These are phyloP conservation scores for Frankliniella fusca DNA, from an alignment of 2,888 invertebrate genomes.

Conservation along the genomic window DNA sequence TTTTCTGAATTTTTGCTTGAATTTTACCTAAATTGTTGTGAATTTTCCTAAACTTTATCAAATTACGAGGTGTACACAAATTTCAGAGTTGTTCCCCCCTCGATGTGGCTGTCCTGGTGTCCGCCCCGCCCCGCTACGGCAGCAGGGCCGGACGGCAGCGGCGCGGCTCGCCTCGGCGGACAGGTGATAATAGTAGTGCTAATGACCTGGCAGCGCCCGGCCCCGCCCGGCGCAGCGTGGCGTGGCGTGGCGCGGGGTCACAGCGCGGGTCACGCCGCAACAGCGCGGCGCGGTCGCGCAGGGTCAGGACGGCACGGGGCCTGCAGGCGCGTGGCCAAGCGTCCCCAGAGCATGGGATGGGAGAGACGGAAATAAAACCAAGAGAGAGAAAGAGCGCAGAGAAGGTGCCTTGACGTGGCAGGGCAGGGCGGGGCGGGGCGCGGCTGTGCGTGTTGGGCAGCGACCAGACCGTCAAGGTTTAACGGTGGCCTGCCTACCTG, in stretches of 20 bases:
- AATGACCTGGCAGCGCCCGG: not conserved
- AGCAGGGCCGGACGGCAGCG: too few species aligned
- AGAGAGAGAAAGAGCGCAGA: too few species aligned
- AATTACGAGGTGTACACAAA: too few species aligned
- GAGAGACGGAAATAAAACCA: too few species aligned
- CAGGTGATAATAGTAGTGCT: conserved; percentile 13
- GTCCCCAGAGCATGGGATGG: not conserved
- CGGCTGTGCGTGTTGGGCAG: not conserved
- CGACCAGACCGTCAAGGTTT: not conserved
- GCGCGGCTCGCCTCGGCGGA: not conserved
- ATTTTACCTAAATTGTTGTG: too few species aligned
- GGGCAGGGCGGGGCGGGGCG: too few species aligned
- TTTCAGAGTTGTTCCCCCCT: too few species aligned
- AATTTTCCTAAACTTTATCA: too few species aligned
- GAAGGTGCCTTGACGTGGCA: too few species aligned
- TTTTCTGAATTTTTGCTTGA: too few species aligned
- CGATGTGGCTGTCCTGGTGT: too few species aligned
- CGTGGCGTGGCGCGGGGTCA: not conserved
- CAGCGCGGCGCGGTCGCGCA: not conserved
- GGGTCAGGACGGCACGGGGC: not conserved
- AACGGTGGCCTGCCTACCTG: not conserved
- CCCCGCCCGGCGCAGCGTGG: not conserved
- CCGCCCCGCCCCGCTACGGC: too few species aligned
- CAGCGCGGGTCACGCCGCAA: not conserved
- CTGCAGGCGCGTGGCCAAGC: not conserved